phyloP scores from a whole-genome alignment of 2,888 invertebrate species.

The Abrostola tripartita region DNA sequence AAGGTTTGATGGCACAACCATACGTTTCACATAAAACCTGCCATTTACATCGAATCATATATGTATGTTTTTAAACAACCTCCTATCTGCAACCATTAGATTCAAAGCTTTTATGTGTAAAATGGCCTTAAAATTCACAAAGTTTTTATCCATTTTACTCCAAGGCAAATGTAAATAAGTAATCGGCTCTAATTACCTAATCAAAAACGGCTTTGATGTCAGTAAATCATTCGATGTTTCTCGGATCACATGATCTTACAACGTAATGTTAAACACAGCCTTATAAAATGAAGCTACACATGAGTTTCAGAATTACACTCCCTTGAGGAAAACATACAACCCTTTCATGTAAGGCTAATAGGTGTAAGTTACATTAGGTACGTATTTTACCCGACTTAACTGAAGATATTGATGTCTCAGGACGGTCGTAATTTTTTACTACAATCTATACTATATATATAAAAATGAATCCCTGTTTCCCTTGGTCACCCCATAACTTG shows the following conservation, averaged over 20 bases:
- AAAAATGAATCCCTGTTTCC: too few species aligned
- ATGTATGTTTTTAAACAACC: too few species aligned
- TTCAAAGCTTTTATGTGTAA: too few species aligned
- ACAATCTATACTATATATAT: conserved; percentile 32
- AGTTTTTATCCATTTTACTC: too few species aligned
- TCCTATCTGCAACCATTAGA: too few species aligned
- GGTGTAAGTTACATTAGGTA: conserved; percentile 39
- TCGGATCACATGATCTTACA: background rate
- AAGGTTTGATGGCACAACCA: too few species aligned
- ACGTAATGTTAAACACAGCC: conserved; percentile 6
- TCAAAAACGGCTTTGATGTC: background rate
- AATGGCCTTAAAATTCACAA: too few species aligned
- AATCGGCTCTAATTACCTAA: too few species aligned
- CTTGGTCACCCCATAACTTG: too few species aligned
- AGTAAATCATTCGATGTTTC: background rate
- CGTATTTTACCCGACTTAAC: conserved; percentile 40
- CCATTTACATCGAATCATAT: too few species aligned
- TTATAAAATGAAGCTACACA: conserved; percentile 27
- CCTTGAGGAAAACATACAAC: conserved; percentile 42
- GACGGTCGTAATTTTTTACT: conserved; percentile 47
- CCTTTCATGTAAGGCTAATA: conserved; percentile 46
- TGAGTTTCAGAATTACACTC: conserved; percentile 29
- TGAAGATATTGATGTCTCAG: conserved; percentile 52
- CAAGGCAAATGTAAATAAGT: too few species aligned
- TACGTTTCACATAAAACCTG: too few species aligned